Percentiles rank a stretch among this genome's conserved stretches.
Conservation (phyloP, 2,888 invertebrate species). For the Melanophora roralis region DNA sequence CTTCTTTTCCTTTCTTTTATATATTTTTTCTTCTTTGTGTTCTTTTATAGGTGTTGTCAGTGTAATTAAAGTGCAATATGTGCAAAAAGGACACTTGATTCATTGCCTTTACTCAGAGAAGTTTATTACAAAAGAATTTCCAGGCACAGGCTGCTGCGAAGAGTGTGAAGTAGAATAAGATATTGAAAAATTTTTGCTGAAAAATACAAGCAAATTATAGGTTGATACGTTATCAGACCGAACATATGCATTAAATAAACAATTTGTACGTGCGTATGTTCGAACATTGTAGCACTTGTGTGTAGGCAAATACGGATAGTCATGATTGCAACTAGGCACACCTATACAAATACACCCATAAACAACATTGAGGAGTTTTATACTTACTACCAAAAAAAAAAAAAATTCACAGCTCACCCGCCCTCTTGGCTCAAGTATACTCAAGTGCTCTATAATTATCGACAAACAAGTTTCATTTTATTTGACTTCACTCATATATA, state of each 20-base stretch:
- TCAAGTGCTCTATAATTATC: conserved; percentile 65
- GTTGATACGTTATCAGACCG: conserved; percentile 54
- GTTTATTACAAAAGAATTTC: conserved; percentile 31
- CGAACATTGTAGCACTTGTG: conserved; percentile 14
- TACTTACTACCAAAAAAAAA: background rate
- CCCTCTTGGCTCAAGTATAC: background rate
- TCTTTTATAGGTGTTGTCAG: conserved; percentile 53
- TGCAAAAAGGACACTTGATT: conserved; percentile 55
- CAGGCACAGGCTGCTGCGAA: background rate
- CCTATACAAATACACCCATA: background rate
- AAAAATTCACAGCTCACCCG: conserved; percentile 3
- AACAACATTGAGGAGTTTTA: background rate
- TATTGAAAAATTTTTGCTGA: conserved; percentile 39
- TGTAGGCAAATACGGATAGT: conserved; percentile 4
- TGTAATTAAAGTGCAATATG: conserved; percentile 65
- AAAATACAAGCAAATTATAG: conserved; percentile 53
- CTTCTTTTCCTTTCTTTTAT: background rate
- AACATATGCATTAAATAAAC: conserved; percentile 51
- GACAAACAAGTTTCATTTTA: conserved; percentile 64
- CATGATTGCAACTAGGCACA: background rate
- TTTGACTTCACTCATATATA: conserved; percentile 24
- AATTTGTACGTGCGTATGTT: conserved; percentile 16
- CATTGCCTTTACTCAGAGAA: conserved; percentile 38
- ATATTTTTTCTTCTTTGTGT: background rate
- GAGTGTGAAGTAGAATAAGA: background rate